Percentiles rank a stretch among this genome's conserved stretches.
phyloP scores from a whole-genome alignment of 2,888 invertebrate genomes.

The Hemaris fuciformis region DNA sequence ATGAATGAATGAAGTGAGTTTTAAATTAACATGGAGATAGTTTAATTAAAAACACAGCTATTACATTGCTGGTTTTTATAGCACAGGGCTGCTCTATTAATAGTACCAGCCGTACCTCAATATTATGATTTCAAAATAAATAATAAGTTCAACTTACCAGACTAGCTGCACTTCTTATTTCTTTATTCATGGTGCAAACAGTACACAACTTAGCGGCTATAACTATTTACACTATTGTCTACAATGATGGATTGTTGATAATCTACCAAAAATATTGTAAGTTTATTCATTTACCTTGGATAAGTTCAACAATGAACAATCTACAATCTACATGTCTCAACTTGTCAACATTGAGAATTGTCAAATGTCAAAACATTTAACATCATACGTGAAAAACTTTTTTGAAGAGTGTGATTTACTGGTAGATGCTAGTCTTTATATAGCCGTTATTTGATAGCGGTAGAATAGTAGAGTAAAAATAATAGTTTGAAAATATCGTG shows the following conservation, averaged over 20 bases:
- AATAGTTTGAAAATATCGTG: too few species aligned
- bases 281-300: background rate
- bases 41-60: too few species aligned
- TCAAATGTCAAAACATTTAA: background rate
- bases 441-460: too few species aligned
- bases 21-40: too few species aligned
- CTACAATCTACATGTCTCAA: background rate
- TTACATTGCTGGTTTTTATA: too few species aligned
- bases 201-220: background rate
- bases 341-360: background rate
- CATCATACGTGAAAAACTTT: too few species aligned
- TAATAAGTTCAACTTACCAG: slow-evolving; percentile 46
- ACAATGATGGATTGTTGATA: background rate
- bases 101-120: background rate
- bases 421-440: too few species aligned
- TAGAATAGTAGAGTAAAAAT: too few species aligned
- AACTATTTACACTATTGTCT: background rate
- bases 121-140: background rate
- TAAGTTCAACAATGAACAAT: too few species aligned
- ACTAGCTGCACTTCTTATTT: slow-evolving; percentile 55
- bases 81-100: too few species aligned
- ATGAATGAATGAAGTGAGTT: too few species aligned
- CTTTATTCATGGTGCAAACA: slow-evolving; percentile 46
- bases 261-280: background rate
- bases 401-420: too few species aligned